phyloP scores from a whole-genome alignment of 2,113 vertebrate genomes.

The Chloropsis cyanopogon region DNA sequence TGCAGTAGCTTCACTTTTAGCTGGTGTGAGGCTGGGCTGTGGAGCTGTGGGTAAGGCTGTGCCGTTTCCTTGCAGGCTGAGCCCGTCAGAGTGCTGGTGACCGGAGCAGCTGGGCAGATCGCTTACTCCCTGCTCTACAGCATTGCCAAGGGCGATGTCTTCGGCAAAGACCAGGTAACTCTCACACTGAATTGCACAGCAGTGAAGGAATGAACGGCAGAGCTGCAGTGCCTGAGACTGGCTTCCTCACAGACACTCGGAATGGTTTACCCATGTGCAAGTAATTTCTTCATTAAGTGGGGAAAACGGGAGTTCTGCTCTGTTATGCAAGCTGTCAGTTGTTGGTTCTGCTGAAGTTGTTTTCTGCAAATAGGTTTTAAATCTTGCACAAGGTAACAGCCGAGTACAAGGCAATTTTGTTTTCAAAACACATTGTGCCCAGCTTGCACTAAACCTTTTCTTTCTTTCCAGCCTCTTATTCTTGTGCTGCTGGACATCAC shows the following conservation, averaged over 20 bases:
- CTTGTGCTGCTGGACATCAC: conserved; percentile 89
- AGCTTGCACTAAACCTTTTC: background rate
- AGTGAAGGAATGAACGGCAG: background rate
- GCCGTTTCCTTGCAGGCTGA: conserved; percentile 77
- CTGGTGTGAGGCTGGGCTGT: background rate
- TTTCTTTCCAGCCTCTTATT: conserved; percentile 81
- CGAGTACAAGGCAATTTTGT: background rate
- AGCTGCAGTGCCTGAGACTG: background rate
- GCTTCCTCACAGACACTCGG: background rate
- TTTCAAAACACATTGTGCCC: background rate
- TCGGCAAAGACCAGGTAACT: conserved; percentile 95
- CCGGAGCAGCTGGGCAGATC: conserved; percentile 94
- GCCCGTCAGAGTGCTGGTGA: conserved; percentile 90
- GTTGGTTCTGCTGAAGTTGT: background rate
- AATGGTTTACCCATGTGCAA: background rate
- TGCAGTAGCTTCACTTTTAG: background rate
- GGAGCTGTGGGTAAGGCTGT: background rate
- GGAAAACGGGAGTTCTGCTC: background rate
- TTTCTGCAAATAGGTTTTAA: background rate
- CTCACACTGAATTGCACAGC: background rate
- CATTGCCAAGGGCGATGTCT: conserved; percentile 96
- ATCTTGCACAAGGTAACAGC: background rate
- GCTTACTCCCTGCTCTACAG: conserved; percentile 93
- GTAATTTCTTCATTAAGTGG: background rate
- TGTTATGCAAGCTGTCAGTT: background rate